phyloP scores from a whole-genome alignment of 2,888 invertebrate genomes.

The Odontocolon sp. region DNA sequence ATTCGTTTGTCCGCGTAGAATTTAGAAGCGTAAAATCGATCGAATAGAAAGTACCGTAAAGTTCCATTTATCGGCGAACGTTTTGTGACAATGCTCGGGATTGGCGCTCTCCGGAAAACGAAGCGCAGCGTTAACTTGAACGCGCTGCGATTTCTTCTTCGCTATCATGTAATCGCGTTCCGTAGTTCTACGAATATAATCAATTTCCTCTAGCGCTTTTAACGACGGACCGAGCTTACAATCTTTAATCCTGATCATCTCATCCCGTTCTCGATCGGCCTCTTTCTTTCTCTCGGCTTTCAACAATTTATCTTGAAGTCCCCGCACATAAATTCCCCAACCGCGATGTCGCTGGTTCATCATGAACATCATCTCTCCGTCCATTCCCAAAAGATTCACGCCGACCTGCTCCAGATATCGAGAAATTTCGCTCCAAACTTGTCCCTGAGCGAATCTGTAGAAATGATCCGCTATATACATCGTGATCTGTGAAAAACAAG shows the following conservation, averaged over 20 bases:
- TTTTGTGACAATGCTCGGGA: slow-evolving; percentile 64
- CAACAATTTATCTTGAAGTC: slow-evolving; percentile 74
- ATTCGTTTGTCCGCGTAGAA: neutral
- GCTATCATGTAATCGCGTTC: slow-evolving; percentile 76
- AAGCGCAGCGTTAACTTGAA: slow-evolving; percentile 61
- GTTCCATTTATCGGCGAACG: slow-evolving; percentile 62
- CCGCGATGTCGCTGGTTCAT: slow-evolving; percentile 76
- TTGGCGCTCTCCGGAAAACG: slow-evolving; percentile 58
- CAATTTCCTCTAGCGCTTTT: slow-evolving; percentile 77
- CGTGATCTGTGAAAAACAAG: slow-evolving; percentile 76
- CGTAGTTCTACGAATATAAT: slow-evolving; percentile 79
- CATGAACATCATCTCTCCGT: slow-evolving; percentile 75
- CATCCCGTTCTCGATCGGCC: slow-evolving; percentile 72
- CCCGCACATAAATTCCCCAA: slow-evolving; percentile 76
- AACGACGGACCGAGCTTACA: slow-evolving; percentile 76
- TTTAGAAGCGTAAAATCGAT: neutral
- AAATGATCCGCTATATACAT: slow-evolving; percentile 80
- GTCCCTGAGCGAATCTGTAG: slow-evolving; percentile 80
- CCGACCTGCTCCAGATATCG: slow-evolving; percentile 76
- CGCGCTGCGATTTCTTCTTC: slow-evolving; percentile 68
- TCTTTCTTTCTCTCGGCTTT: slow-evolving; percentile 72
- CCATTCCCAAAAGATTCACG: slow-evolving; percentile 76
- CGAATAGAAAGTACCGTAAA: slow-evolving; percentile 65
- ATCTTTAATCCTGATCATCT: slow-evolving; percentile 76
- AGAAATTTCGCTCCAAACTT: slow-evolving; percentile 80